These are phyloP conservation scores for Myrmecobius fasciatus DNA, from an alignment of 2,113 vertebrate species.

Conservation along the genomic window DNA sequence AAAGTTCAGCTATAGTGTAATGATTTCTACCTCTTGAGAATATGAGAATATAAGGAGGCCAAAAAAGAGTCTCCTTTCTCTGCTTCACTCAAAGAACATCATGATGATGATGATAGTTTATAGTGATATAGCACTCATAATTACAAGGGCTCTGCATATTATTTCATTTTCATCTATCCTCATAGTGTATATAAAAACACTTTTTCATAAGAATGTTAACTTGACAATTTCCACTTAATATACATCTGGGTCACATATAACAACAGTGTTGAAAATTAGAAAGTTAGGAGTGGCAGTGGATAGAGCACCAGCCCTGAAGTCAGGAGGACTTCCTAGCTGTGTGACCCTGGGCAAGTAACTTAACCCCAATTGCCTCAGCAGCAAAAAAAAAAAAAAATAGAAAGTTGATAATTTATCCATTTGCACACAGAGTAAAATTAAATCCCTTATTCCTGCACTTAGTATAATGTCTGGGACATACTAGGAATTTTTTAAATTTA, in stretches of 20 bases:
- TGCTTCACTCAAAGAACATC: neutral
- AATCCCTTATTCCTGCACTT: neutral
- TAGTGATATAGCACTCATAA: neutral
- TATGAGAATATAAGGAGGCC: neutral
- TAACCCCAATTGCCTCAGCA: too few relatives aligned
- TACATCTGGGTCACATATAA: too few relatives aligned
- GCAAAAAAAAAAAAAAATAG: too few relatives aligned
- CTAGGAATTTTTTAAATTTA: neutral
- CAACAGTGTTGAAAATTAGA: too few relatives aligned
- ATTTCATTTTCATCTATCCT: neutral
- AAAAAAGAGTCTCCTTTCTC: too few relatives aligned
- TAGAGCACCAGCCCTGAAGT: too few relatives aligned
- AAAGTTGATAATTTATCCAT: too few relatives aligned
- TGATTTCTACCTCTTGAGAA: neutral
- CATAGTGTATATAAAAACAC: neutral
- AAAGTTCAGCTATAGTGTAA: too few relatives aligned
- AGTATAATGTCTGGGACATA: neutral
- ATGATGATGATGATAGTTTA: neutral
- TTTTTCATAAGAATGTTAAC: neutral
- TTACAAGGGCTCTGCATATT: neutral
- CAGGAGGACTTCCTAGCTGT: too few relatives aligned
- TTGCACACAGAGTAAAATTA: neutral
- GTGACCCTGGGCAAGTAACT: too few relatives aligned
- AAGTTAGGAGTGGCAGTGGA: too few relatives aligned
- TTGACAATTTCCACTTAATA: too few relatives aligned